Conservation (phyloP, 2,113 vertebrate species). For the Nycticebus coucang region DNA sequence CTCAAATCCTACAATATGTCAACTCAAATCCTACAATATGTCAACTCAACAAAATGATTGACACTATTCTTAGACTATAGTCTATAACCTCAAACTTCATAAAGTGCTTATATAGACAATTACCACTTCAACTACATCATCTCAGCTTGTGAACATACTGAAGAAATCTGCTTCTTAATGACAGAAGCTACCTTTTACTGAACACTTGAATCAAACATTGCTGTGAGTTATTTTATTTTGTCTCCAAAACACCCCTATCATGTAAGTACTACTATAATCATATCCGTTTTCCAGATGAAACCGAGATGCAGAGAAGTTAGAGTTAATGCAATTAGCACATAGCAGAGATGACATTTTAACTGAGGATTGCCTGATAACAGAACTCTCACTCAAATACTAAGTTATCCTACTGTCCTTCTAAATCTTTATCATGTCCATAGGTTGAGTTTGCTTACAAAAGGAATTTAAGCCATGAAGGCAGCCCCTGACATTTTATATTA, state of each 20-base stretch:
- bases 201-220: background rate
- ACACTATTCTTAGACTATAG: background rate
- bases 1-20: background rate
- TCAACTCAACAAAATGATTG: background rate
- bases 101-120: background rate
- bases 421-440: conserved; percentile 19
- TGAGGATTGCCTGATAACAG: background rate
- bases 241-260: background rate
- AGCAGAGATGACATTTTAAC: background rate
- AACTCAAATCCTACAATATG: background rate
- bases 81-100: conserved; percentile 23
- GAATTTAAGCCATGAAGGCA: background rate
- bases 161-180: conserved; percentile 1
- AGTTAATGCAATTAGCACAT: background rate
- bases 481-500: conserved; percentile 31
- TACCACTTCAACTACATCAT: background rate
- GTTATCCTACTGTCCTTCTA: background rate
- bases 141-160: background rate
- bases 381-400: background rate
- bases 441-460: background rate
- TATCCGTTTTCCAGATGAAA: conserved; percentile 23
- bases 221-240: conserved; percentile 19
- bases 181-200: background rate
- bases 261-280: background rate
- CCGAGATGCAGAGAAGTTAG: background rate